Percentiles rank a stretch among this genome's conserved stretches.
Evolutionary conservation across 2,888 invertebrate genomes (phyloP).

Genomic region (Campoletis raptor): DNA sequence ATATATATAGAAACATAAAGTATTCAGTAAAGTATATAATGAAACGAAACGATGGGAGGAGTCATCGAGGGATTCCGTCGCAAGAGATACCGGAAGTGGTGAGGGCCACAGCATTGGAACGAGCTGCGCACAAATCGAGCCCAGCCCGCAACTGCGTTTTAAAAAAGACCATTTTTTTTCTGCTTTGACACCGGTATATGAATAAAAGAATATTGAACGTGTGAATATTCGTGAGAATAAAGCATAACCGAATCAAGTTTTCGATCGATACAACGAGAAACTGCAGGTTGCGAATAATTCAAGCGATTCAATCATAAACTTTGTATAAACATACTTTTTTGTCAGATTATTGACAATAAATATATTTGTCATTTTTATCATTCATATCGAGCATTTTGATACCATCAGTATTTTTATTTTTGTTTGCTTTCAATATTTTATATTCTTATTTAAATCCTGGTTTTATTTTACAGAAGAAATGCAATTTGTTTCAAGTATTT

Average conservation of each 20-base stretch:
- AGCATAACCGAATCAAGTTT: neutral
- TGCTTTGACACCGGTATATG: neutral
- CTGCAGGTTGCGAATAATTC: neutral
- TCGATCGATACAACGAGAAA: neutral
- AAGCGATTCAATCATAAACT: neutral
- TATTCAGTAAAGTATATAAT: conserved; percentile 36
- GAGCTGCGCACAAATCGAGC: conserved; percentile 48
- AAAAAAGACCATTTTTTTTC: conserved; percentile 12
- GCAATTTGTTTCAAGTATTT: neutral
- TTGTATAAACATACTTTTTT: neutral
- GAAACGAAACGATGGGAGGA: conserved; percentile 60
- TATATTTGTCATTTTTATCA: neutral
- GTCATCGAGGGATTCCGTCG: conserved; percentile 47
- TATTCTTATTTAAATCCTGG: neutral
- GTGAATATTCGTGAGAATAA: conserved; percentile 17
- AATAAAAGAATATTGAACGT: conserved; percentile 26
- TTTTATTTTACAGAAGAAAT: neutral
- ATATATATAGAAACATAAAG: conserved; percentile 20
- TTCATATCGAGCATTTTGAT: neutral
- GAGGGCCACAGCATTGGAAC: conserved; percentile 51
- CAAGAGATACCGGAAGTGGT: conserved; percentile 55
- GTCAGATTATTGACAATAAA: neutral
- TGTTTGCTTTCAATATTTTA: neutral
- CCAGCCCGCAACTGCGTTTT: conserved; percentile 41
- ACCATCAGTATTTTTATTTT: too few relatives aligned